phyloP scores from a whole-genome alignment of 2,888 invertebrate species.

The Byasa hedistus region DNA sequence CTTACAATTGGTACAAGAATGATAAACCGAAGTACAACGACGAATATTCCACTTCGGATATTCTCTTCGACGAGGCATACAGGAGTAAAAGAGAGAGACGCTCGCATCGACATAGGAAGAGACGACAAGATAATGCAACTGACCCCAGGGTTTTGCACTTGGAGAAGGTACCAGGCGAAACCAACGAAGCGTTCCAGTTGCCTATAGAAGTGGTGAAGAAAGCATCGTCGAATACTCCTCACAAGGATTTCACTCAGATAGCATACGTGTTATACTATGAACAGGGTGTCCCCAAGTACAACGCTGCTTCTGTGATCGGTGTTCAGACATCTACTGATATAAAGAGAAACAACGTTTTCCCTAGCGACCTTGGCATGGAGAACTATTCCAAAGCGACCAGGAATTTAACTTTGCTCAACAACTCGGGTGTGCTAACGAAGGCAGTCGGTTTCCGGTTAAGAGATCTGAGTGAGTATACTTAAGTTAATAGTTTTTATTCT shows the following conservation, averaged over 20 bases:
- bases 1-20: slow-evolving; percentile 53
- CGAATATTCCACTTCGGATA: slow-evolving; percentile 54
- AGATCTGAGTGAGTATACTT: slow-evolving; percentile 63
- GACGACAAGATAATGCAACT: slow-evolving; percentile 61
- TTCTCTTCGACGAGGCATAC: slow-evolving; percentile 51
- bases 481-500: no score
- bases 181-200: slow-evolving; percentile 51
- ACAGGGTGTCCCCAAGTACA: slow-evolving; percentile 60
- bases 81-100: slow-evolving; percentile 56
- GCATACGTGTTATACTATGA: slow-evolving; percentile 73
- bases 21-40: slow-evolving; percentile 58
- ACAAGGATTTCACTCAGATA: slow-evolving; percentile 57
- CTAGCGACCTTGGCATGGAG: slow-evolving; percentile 62
- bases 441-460: slow-evolving; percentile 68
- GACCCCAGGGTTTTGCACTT: slow-evolving; percentile 44
- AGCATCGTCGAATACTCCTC: slow-evolving; percentile 45
- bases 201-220: slow-evolving; percentile 64
- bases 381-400: slow-evolving; percentile 57
- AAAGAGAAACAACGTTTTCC: slow-evolving; percentile 59
- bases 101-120: slow-evolving; percentile 64
- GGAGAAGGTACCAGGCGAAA: slow-evolving; percentile 51
- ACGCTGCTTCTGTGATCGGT: slow-evolving; percentile 47
- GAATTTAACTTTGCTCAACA: slow-evolving; percentile 66
- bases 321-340: slow-evolving; percentile 57
- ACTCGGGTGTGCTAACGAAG: slow-evolving; percentile 62